A percentile compares a stretch with the other conserved stretches of the same genome.
phyloP scores from a whole-genome alignment of 2,888 invertebrate genomes.

The Mesoligia furuncula region DNA sequence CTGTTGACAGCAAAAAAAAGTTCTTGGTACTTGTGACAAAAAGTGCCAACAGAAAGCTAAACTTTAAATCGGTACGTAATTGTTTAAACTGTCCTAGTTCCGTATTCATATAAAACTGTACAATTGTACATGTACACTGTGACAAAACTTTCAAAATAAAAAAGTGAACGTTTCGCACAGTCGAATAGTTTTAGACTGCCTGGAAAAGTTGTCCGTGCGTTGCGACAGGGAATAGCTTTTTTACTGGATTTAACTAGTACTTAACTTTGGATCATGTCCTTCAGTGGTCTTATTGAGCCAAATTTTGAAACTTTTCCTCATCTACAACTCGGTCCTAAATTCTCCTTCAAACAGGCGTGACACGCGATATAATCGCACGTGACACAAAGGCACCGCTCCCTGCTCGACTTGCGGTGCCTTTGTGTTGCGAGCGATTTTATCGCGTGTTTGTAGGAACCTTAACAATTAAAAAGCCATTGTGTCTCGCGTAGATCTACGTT shows the following conservation, averaged over 20 bases:
- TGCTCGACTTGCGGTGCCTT: too few relatives aligned
- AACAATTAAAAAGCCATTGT: too few relatives aligned
- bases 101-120: slow-evolving; percentile 1
- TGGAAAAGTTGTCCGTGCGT: slow-evolving; percentile 36
- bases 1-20: neutral
- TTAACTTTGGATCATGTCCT: neutral
- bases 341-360: too few relatives aligned
- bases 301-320: neutral
- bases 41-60: neutral
- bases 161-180: slow-evolving; percentile 31
- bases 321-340: neutral
- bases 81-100: neutral
- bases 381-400: too few relatives aligned
- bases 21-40: neutral
- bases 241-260: slow-evolving; percentile 27
- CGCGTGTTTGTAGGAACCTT: too few relatives aligned
- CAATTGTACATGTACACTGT: neutral
- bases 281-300: neutral
- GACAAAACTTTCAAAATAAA: slow-evolving; percentile 26
- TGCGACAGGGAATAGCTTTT: slow-evolving; percentile 22
- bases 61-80: slow-evolving; percentile 5
- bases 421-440: too few relatives aligned
- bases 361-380: too few relatives aligned
- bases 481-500: too few relatives aligned
- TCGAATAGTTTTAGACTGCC: slow-evolving; percentile 39